These are phyloP conservation scores for Brachystomella parvula DNA, from an alignment of 1,140 invertebrate genomes.

Conservation along the genomic window DNA sequence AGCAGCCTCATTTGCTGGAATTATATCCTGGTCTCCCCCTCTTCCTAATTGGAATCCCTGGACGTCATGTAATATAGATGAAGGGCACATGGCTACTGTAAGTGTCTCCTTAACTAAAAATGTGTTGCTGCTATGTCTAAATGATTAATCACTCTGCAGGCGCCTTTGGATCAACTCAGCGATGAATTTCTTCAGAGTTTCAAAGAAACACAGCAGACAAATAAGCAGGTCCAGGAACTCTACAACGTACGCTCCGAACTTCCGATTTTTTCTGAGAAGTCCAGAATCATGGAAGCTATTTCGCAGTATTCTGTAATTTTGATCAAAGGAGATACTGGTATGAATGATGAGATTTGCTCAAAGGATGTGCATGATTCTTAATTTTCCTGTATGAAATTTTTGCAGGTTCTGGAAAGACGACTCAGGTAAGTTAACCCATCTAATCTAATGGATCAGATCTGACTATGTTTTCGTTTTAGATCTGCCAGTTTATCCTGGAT, in stretches of 20 bases:
- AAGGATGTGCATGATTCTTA: background rate
- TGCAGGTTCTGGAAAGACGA: constrained; percentile 78
- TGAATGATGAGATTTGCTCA: background rate
- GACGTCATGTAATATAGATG: constrained; percentile 89
- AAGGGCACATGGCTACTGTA: constrained; percentile 72
- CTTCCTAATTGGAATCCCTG: constrained; percentile 94
- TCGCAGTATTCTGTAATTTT: constrained; percentile 79
- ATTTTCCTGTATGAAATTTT: background rate
- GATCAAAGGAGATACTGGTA: constrained; percentile 68
- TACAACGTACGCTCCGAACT: constrained; percentile 59
- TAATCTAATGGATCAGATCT: background rate
- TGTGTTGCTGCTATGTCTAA: too few relatives aligned
- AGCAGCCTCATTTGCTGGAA: constrained; percentile 49
- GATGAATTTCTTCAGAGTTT: constrained; percentile 59
- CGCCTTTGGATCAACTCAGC: constrained; percentile 70
- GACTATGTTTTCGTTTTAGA: constrained; percentile 46
- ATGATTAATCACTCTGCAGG: constrained; percentile 45
- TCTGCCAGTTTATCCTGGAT: constrained; percentile 93
- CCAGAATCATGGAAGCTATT: constrained; percentile 70
- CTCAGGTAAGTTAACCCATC: constrained; percentile 46
- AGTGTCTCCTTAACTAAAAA: constrained; percentile 40
- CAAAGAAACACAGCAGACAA: constrained; percentile 56
- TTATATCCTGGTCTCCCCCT: constrained; percentile 92
- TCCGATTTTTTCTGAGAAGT: constrained; percentile 65
- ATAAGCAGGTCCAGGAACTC: constrained; percentile 54